phyloP scores from a whole-genome alignment of 2,888 invertebrate genomes.

The Sminthurides aquaticus region DNA sequence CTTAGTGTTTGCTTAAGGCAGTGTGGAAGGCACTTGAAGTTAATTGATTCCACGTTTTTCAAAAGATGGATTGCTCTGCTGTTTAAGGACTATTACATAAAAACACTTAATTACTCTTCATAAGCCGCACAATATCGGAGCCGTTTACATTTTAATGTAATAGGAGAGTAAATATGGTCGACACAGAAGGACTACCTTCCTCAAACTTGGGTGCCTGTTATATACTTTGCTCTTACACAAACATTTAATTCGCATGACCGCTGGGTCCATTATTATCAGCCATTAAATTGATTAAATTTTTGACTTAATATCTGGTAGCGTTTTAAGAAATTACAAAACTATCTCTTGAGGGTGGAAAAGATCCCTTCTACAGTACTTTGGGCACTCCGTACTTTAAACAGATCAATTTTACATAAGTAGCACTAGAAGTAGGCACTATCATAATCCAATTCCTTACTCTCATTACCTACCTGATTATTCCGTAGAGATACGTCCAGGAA shows the following conservation, averaged over 20 bases:
- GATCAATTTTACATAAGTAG: neutral
- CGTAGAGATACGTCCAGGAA: too few species aligned
- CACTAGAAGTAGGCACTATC: neutral
- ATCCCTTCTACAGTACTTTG: neutral
- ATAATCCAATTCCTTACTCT: too few species aligned
- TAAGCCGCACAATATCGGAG: too few species aligned
- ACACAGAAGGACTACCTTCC: too few species aligned
- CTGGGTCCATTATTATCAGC: too few species aligned
- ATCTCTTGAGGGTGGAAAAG: neutral
- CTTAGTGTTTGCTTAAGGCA: constrained; percentile 20
- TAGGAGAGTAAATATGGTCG: too few species aligned
- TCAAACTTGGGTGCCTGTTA: too few species aligned
- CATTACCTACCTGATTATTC: too few species aligned
- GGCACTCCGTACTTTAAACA: neutral
- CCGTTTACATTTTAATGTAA: too few species aligned
- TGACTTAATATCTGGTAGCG: neutral
- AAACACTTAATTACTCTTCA: too few species aligned
- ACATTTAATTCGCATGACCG: neutral
- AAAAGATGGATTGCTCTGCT: neutral
- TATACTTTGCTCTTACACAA: neutral
- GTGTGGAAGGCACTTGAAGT: constrained; percentile 24
- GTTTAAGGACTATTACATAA: too few species aligned
- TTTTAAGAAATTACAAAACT: neutral
- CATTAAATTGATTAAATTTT: too few species aligned
- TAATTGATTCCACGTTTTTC: constrained; percentile 1